Conservation (phyloP, 2,797 vertebrate species). For the Malurus leucopterus region DNA sequence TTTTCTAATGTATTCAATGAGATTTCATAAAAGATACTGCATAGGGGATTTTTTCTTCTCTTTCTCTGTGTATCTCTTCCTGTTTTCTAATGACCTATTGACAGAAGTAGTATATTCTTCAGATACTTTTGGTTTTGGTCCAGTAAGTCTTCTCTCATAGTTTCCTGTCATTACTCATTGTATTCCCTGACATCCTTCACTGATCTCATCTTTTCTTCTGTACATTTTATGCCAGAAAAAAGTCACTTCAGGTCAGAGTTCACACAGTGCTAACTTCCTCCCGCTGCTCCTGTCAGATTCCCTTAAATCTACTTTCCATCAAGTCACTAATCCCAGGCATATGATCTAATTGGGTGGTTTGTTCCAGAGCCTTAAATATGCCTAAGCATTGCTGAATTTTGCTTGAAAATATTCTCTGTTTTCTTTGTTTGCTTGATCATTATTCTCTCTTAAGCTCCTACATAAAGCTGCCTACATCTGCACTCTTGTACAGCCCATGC, state of each 20-base stretch:
- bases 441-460: background rate
- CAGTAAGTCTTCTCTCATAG: background rate
- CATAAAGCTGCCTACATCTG: background rate
- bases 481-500: background rate
- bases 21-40: background rate
- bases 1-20: background rate
- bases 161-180: slow-evolving; percentile 34
- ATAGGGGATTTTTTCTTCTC: background rate
- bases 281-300: slow-evolving; percentile 17
- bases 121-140: slow-evolving; percentile 23
- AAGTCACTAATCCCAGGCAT: background rate
- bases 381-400: background rate
- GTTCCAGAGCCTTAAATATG: background rate
- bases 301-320: slow-evolving; percentile 29
- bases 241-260: slow-evolving; percentile 38
- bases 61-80: background rate
- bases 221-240: background rate
- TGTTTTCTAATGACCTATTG: background rate
- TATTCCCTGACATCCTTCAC: background rate
- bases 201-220: slow-evolving; percentile 48
- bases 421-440: background rate
- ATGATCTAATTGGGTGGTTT: slow-evolving; percentile 4
- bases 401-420: background rate
- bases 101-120: background rate
- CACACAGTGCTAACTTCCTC: background rate